Base-by-base conservation (phyloP, 2,113 vertebrate species). In the Xiphophorus couchianus region DNA sequence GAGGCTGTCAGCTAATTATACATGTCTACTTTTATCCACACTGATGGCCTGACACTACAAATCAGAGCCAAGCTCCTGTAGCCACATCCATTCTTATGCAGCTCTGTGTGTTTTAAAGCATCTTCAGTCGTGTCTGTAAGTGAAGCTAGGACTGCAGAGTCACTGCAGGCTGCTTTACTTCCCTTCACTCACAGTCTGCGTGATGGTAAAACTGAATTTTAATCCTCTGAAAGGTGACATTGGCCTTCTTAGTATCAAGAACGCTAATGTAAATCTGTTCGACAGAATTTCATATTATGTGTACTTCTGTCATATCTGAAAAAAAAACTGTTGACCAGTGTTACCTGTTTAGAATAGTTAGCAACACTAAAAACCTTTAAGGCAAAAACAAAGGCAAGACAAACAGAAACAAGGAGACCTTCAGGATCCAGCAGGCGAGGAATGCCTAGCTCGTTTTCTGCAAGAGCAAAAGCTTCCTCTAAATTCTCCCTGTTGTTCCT, bases 401-500 rank as follows among this genome's bases (percentile, higher is more conserved):
- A 28, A 69, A 28, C 13, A 44, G 4, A 17, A 48, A 48, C 44
- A 75, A 39, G 58, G 15, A 62, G 35, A 98, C 98, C 98, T 97
- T 99, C 97, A 7, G 98, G 96, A 86, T 99, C 98, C 75, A 99
- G 95, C 2, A 99, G 94, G 42, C 97, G 95, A 37, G 98, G 98
- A 79, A 99, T 98, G 54, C 98, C 98, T 75, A 99, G 90, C 42
- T 99, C 95, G 13, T 90, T 94, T 90, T 99, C 98, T 3, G 98
- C 98, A 0, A 99, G 89, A 5, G 92, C 78, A 84, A 99, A 99
- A 14, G 97, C 98, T 5, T 96, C 95, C 84, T 98, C 97, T 80
- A 99, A 87, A 86, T 99, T 99, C 78, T 98, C 96, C 73, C 92
- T 94, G 80, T 97, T 97, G 28, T 96, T 90, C 71, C 95, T 95